Base-by-base conservation (phyloP, 2,888 invertebrate species). In the Leucophenga maculata region DNA sequence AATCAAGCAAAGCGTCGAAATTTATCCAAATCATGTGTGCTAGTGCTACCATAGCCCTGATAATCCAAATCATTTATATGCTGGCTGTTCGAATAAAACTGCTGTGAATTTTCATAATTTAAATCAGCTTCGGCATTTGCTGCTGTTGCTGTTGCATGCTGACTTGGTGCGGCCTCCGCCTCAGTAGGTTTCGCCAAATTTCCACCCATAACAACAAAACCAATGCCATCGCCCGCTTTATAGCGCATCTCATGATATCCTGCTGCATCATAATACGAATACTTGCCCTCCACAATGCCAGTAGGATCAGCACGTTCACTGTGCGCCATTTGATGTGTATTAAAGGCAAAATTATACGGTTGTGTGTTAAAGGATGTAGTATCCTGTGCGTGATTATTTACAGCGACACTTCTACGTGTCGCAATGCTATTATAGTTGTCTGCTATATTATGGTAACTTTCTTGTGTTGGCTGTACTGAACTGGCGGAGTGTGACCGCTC, bases 211-310 rank as follows among this genome's bases (percentile, higher is more conserved):
- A 86, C 82, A 52, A 85, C 79, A 77, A 94, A 94, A 0, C 94
- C 94, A 0, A 92, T 93, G 77, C 92, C 92, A 69, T 92, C 90
- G 0, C 93, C 94, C n/a, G 94, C 94, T 72, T 92, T 91, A 86
- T 93, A 94, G 69, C 92, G 91, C 0, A 94, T 92, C 78, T 93
- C 92, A 82, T 93, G 93, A n/a, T 92, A 89, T 0, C 94, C 94
- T 2, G 93, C 91, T 77, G 93, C 93, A 80, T 94, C 93, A 22
- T 92, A 89, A 84, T 91, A 94, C 0, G 93, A 91, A 85, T 93
- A 94, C 77, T 90, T 90, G 59, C 93, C 93, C 87, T 87, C 54
- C 50, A 87, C 85, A 74, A 85, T 86, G 55, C 87, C 87, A 14
- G 77, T 69, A 6, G 76, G 76, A 78, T 88, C 88, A 39, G 83